Percentiles rank a stretch among this genome's conserved stretches.
phyloP scores from a whole-genome alignment of 2,888 invertebrate genomes.

The Galeopsomyia nigrocyanea region DNA sequence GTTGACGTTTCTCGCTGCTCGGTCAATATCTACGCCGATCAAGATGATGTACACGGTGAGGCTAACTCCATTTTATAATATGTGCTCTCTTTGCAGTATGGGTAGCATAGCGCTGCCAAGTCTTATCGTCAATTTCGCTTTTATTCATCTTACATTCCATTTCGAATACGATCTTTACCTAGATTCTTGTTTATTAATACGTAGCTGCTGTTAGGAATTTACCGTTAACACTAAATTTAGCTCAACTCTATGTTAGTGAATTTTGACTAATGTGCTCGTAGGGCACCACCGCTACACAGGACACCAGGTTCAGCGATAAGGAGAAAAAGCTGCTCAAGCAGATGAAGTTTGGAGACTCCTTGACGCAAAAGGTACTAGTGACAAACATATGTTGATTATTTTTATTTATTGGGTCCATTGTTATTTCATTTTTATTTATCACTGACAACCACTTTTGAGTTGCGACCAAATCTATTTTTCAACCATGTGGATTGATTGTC shows the following conservation, averaged over 20 bases:
- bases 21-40: slow-evolving; percentile 42
- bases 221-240: background rate
- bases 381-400: too few relatives aligned
- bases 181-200: background rate
- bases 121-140: too few relatives aligned
- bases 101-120: too few relatives aligned
- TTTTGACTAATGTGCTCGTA: slow-evolving; percentile 67
- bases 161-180: background rate
- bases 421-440: too few relatives aligned
- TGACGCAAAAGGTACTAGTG: slow-evolving; percentile 85
- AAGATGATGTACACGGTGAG: slow-evolving; percentile 73
- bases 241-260: slow-evolving; percentile 25
- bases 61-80: slow-evolving; percentile 20
- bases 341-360: slow-evolving; percentile 97
- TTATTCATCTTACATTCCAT: too few relatives aligned
- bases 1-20: background rate
- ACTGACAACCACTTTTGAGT: too few relatives aligned
- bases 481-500: too few relatives aligned
- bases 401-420: too few relatives aligned
- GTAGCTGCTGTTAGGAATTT: background rate
- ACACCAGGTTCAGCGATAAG: slow-evolving; percentile 99
- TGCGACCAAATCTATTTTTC: too few relatives aligned
- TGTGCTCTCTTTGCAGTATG: too few relatives aligned
- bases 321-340: slow-evolving; percentile 99
- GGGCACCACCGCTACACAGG: slow-evolving; percentile 99